A percentile compares a stretch with the other conserved stretches of the same genome.
phyloP scores from a whole-genome alignment of 2,797 vertebrate genomes.

The Aplochiton taeniatus region DNA sequence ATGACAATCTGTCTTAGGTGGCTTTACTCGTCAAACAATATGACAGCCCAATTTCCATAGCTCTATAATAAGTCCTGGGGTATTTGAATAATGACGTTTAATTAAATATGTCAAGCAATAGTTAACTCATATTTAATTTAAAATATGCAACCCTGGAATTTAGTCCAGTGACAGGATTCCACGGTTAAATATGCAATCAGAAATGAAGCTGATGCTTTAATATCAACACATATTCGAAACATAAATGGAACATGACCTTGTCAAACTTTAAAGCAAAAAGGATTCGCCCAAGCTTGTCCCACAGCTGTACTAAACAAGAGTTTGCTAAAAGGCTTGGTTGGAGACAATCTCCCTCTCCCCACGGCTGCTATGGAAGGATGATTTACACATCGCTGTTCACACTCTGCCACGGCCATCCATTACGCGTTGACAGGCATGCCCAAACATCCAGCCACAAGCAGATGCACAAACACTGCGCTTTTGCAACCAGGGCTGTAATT shows the following conservation, averaged over 20 bases:
- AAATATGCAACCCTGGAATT: too few species aligned
- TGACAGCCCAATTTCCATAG: conserved; percentile 18
- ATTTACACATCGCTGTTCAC: conserved; percentile 66
- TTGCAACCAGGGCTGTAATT: conserved; percentile 69
- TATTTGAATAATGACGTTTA: not conserved
- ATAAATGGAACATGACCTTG: too few species aligned
- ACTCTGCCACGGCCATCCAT: conserved; percentile 33
- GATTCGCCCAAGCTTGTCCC: too few species aligned
- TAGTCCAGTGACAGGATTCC: too few species aligned
- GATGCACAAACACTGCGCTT: conserved; percentile 60
- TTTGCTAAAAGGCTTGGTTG: too few species aligned
- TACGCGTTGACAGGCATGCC: conserved; percentile 63
- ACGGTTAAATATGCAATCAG: conserved; percentile 23
- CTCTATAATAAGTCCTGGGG: conserved; percentile 32
- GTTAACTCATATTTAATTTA: too few species aligned
- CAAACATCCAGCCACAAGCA: conserved; percentile 51
- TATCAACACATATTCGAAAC: too few species aligned
- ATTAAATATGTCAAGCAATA: not conserved
- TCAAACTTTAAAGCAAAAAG: too few species aligned
- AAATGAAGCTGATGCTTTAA: too few species aligned
- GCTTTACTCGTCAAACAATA: conserved; percentile 18
- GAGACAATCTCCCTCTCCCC: too few species aligned
- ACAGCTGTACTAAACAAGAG: too few species aligned
- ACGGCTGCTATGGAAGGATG: conserved; percentile 30
- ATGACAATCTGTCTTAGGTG: conserved; percentile 47